Evolutionary conservation across 2,797 vertebrate genomes (phyloP).

Genomic region (Sebastes taczanowskii): DNA sequence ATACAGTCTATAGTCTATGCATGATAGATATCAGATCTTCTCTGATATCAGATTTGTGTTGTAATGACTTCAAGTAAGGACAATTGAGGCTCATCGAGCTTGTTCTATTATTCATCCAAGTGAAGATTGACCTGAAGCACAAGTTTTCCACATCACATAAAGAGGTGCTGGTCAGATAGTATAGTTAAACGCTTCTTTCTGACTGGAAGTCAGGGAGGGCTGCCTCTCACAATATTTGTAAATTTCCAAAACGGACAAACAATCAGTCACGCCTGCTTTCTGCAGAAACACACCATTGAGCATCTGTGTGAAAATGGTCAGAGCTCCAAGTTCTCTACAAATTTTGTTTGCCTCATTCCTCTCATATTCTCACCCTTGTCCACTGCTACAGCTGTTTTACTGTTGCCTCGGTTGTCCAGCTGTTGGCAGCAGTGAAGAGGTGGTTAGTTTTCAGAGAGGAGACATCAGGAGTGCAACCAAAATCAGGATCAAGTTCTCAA

Average conservation of each 20-base stretch:
- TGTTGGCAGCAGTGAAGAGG: constrained; percentile 19
- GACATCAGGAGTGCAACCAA: not conserved
- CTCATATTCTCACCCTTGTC: constrained; percentile 17
- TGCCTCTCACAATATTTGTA: not conserved
- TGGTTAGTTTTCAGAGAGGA: constrained; percentile 6
- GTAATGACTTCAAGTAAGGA: not conserved
- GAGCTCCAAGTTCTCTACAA: constrained; percentile 38
- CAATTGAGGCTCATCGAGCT: not conserved
- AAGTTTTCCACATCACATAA: not conserved
- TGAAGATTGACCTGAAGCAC: not conserved
- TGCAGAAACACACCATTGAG: constrained; percentile 1
- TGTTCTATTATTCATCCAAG: not conserved
- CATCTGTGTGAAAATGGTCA: constrained; percentile 47
- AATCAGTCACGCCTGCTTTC: constrained; percentile 7
- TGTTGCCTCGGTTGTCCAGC: constrained; percentile 25
- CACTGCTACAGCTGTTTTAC: constrained; percentile 35
- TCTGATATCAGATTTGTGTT: not conserved
- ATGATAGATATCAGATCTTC: not conserved
- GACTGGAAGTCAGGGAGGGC: not conserved
- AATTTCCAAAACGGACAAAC: constrained; percentile 28
- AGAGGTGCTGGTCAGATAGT: not conserved
- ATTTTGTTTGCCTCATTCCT: constrained; percentile 48
- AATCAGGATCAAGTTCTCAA: not conserved
- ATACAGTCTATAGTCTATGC: not conserved
- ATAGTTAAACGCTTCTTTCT: not conserved